Base-by-base conservation (phyloP, 2,888 invertebrate species). In the Parnassius glacialis region DNA sequence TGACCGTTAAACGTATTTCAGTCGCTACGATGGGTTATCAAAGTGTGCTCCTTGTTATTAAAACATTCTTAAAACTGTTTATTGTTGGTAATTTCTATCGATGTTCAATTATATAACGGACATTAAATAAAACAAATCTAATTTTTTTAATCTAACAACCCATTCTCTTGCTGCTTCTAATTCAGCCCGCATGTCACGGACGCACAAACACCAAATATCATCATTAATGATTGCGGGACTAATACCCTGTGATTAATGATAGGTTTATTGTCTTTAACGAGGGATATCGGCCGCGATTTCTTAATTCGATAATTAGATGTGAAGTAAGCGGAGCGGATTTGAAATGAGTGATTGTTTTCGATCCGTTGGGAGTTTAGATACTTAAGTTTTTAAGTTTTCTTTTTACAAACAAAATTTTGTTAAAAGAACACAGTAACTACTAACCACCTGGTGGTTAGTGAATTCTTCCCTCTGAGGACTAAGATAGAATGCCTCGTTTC, bases 241-340 rank as follows among this genome's bases (percentile, higher is more conserved):
- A 90, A 88, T 89, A 80, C 87, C 80, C 72, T 75, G 74, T 90
- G 90, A 90, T 90, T 90, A 85, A 90, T 90, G 89, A 83, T 79
- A 75, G 79, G 79, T 84, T 86, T 85, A 88, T 90, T 88, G 89
- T 89, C 88, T 87, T 82, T 79, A 78, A 81, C 79, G 72, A 79
- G 80, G 81, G 82, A 80, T 84, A 83, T 83, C 83, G 84, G 77
- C 78, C 83, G 81, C 85, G 86, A 89, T 89, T 89, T 90, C 88
- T 87, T 89, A 87, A 89, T 89, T 85, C 85, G 74, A 80, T 88
- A 84, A 90, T 89, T 87, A 87, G 86, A 82, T 80, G 79, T 81
- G 84, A 82, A 75, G 84, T 79, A 84, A 87, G 68, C 70, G 67
- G 70, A 69, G 68, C 71, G 70, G 71, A 75, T 79, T 70, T 56